phyloP scores from a whole-genome alignment of 2,113 vertebrate species.

The Melospiza georgiana region DNA sequence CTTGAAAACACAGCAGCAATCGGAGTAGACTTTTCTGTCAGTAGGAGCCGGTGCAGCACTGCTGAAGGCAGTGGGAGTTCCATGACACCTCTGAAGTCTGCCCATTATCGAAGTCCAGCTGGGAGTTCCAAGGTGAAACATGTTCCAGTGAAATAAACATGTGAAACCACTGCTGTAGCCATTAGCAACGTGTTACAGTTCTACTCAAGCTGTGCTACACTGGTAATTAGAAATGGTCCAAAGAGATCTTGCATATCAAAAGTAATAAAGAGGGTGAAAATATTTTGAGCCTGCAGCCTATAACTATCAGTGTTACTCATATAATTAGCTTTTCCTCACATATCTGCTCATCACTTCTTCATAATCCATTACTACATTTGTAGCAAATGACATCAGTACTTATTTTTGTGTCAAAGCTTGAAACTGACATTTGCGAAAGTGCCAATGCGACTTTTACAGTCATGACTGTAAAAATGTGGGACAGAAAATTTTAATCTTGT shows the following conservation, averaged over 20 bases:
- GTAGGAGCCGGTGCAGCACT: neutral
- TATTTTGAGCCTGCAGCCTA: neutral
- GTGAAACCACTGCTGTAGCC: neutral
- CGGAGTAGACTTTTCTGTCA: neutral
- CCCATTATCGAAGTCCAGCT: neutral
- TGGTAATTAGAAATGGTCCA: neutral
- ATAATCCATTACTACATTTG: neutral
- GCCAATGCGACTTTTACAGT: neutral
- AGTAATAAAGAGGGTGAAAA: neutral
- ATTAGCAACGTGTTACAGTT: neutral
- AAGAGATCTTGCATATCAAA: neutral
- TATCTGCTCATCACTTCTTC: neutral
- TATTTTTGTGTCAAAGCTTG: neutral
- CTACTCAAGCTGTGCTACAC: neutral
- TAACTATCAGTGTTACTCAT: neutral
- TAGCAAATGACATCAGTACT: neutral
- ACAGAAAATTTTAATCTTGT: neutral
- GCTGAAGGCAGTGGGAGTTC: neutral
- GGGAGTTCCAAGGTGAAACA: neutral
- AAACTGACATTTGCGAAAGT: neutral
- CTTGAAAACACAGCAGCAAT: neutral
- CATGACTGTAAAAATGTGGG: neutral
- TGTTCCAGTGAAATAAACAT: neutral
- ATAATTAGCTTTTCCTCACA: neutral
- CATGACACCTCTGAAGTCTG: neutral